These are phyloP conservation scores for Drosophila ficusphila DNA, from an alignment of 1,140 invertebrate species.

Conservation along the genomic window DNA sequence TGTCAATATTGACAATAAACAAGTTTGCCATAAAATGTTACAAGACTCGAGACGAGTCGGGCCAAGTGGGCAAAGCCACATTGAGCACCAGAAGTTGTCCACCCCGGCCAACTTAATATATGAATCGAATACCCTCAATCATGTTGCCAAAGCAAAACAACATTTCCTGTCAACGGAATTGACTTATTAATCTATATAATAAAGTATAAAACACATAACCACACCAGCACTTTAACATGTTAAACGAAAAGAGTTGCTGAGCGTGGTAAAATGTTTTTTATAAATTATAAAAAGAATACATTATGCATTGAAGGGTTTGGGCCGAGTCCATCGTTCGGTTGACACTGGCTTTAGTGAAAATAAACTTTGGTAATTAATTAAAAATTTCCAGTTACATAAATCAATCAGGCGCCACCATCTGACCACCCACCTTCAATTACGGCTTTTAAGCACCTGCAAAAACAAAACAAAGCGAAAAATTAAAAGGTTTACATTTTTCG, in stretches of 20 bases:
- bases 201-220: conserved; percentile 13
- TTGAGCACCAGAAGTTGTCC: neutral
- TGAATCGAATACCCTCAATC: conserved; percentile 55
- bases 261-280: conserved; percentile 67
- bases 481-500: neutral
- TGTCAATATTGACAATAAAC: conserved; percentile 83
- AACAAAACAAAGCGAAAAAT: neutral
- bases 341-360: conserved; percentile 49
- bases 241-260: conserved; percentile 30
- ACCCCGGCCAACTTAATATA: conserved; percentile 16
- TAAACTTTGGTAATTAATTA: conserved; percentile 82
- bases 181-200: conserved; percentile 69
- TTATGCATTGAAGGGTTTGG: conserved; percentile 39
- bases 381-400: conserved; percentile 71
- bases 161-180: conserved; percentile 58
- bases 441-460: conserved; percentile 46
- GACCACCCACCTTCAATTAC: conserved; percentile 38
- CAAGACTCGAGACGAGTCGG: conserved; percentile 39
- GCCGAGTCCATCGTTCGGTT: conserved; percentile 58
- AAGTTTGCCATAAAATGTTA: conserved; percentile 79
- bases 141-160: conserved; percentile 43
- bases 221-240: conserved; percentile 63
- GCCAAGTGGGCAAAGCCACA: conserved; percentile 26
- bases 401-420: conserved; percentile 56
- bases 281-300: conserved; percentile 74